Conservation (phyloP, 2,888 invertebrate genomes). For the Neoscelio sp. region DNA sequence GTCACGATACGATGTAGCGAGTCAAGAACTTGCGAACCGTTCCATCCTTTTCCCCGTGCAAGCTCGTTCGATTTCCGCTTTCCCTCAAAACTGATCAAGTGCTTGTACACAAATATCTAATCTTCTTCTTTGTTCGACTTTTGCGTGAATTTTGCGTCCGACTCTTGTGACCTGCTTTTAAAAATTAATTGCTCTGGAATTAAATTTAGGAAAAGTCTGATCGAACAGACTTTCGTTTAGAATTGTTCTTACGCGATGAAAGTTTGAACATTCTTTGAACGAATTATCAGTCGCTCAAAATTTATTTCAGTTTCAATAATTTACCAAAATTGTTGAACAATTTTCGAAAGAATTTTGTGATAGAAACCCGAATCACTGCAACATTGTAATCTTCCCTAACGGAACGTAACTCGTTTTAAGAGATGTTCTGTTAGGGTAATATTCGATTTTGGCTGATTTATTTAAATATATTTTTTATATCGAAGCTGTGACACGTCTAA, state of each 20-base stretch:
- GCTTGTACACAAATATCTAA: conserved; percentile 48
- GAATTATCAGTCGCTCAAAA: too few species aligned
- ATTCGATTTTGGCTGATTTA: too few species aligned
- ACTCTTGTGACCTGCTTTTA: conserved; percentile 49
- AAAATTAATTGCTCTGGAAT: conserved; percentile 51
- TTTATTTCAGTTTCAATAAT: too few species aligned
- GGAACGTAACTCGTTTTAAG: too few species aligned
- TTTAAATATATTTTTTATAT: too few species aligned
- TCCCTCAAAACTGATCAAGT: conserved; percentile 56
- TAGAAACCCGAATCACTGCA: too few species aligned
- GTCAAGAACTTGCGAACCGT: conserved; percentile 70
- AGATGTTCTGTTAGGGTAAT: too few species aligned
- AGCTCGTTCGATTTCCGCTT: conserved; percentile 46
- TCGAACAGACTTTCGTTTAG: conserved; percentile 9
- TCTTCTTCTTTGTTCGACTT: conserved; percentile 43
- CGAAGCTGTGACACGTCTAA: too few species aligned
- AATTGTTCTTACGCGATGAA: conserved; percentile 29
- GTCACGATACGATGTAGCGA: conserved; percentile 45
- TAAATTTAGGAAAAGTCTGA: conserved; percentile 40
- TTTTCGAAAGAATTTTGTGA: too few species aligned
- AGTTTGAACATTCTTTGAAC: conserved; percentile 18
- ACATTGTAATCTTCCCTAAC: too few species aligned
- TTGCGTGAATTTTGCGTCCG: neutral
- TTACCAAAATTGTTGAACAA: too few species aligned
- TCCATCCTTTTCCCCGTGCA: neutral